Evolutionary conservation across 2,797 vertebrate genomes (phyloP), one percentile per base, ranked within the genome.

Genomic region (Pantherophis alleghaniensis): DNA sequence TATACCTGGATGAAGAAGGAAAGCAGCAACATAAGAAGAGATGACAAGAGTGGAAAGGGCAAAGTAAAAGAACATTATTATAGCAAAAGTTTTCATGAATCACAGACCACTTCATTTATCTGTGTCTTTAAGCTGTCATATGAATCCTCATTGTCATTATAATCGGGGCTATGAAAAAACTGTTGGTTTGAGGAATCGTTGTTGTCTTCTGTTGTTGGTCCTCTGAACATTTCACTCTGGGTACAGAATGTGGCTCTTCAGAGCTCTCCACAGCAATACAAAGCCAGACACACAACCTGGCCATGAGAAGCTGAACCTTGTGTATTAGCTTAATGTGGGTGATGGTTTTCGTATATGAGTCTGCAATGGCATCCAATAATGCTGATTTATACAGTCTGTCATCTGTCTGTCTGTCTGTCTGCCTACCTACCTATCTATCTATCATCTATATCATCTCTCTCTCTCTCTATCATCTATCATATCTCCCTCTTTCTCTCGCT

Each of bases 231-330:
- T 51, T 90, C 56, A 28, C 22, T 18, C 3, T 61, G 1, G 86
- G 83, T 90, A 93, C 89, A 90, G 91, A 95, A 57, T 69, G 20
- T 59, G 86, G 18, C 18, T 83, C 37, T 79, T 83, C 88, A n/a
- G 47, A 22, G 2, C 69, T 86, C n/a, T 88, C 57, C 91, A 93
- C 56, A 53, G 83, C 90, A 91, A 89, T 83, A 63, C 0, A 91
- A 57, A 6, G 4, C 18, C 93, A 63, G 53, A 42, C 9, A 61
- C 20, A 32, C 42, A 61, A 26, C 14, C 59, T 89, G 59, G 88
- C 28, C 37, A 22, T 18, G 28, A 24, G 28, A 89, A 83, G 51
- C 42, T 24, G 32, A 60, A 20, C 1, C 42, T 79, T 83, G 47
- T 37, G 28, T 26, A 32, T 28, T 86, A 59, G 74, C 10, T n/a